Evolutionary conservation across 1,140 invertebrate species (phyloP), one percentile per base, ranked within the genome.

Genomic region (Caerostris darwini): DNA sequence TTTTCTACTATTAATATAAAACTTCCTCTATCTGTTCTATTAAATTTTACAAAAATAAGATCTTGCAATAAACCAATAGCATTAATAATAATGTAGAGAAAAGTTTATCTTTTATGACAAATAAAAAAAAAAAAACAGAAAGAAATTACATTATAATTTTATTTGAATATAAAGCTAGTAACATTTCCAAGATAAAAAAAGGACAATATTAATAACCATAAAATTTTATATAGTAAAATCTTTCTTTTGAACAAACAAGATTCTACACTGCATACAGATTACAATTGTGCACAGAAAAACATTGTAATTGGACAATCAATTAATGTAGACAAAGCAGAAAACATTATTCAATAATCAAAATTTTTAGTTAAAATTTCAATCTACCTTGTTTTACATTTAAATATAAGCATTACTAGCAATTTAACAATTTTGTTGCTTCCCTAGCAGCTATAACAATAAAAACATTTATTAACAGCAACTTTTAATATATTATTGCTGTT

Each of bases 251-350:
- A 34, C 34, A 34, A 34, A 34, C 34, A 34, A 77, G 69, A 77
- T 77, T 77, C 69, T 77, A 77, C 34, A 19, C 69, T 77, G 69
- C 69, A 77, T 77, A 77, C 7, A 50, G 69, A 77, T 77, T 64
- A 64, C n/a, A 17, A 5, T 64, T 17, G 14, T 64, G 12, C n/a
- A 64, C n/a, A 7, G n/a, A 3, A 67, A 5, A 67, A 6, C 17
- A 5, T 67, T 14, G 61, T 64, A 17, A 17, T 12, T 5, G n/a
- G 12, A 5, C 61, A 64, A 5, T 17, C 12, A 5, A 2, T 5
- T 67, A 17, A 17, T n/a, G 10, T 14, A 67, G 17, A 77, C 34
- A 77, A 77, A 71, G n/a, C 34, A 19, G 17, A 69, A 77, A 34
- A 34, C 5, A 50, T 77, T 12, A 7, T 50, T 12, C 34, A 14